Evolutionary conservation across 2,797 vertebrate species (phyloP), one percentile per base, ranked within the genome.

Genomic region (Sebastes baramenuke): DNA sequence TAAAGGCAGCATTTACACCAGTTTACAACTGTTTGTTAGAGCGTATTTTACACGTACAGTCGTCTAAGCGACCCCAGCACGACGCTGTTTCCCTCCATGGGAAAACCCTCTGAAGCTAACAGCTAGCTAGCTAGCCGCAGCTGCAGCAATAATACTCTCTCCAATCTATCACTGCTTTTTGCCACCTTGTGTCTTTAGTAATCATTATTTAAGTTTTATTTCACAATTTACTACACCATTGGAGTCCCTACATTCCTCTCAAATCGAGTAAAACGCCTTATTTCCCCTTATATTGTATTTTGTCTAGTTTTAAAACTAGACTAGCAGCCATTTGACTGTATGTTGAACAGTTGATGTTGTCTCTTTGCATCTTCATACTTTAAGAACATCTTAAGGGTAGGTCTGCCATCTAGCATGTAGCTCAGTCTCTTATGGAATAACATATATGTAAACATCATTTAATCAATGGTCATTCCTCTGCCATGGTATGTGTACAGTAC

Each of bases 71-170:
- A 9, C 2, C 3, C 2, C 4, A 18, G 20, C 6, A 10, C 2
- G 3, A 8, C 1, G 8, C 32, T 12, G 11, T 67, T 79, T 49
- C 54, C 14, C 36, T n/a, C 6, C 2, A 56, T n/a, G 14, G 32
- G 71, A 25, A n/a, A 7, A 59, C 2, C 2, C 32, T 58, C 7
- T 69, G 25, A 85, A 76, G 89, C 90, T 89, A 89, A 75, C 24
- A 69, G 79, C 77, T 90, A 85, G 62, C 58, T 64, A 80, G 65
- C 79, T 79, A 75, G 81, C 79, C 4, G 5, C 42, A 60, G 3
- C 8, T 72, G 22, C n/a, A 61, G 27, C 54, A 59, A 5, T 52
- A 60, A 25, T 64, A 25, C 8, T 11, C 14, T 52, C 5, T 2
- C 13, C 18, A 1, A 24, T 13, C 8, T 3, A 2, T 42, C 20